Base-by-base conservation (phyloP, 1,140 invertebrate species). In the Uloborus diversus region DNA sequence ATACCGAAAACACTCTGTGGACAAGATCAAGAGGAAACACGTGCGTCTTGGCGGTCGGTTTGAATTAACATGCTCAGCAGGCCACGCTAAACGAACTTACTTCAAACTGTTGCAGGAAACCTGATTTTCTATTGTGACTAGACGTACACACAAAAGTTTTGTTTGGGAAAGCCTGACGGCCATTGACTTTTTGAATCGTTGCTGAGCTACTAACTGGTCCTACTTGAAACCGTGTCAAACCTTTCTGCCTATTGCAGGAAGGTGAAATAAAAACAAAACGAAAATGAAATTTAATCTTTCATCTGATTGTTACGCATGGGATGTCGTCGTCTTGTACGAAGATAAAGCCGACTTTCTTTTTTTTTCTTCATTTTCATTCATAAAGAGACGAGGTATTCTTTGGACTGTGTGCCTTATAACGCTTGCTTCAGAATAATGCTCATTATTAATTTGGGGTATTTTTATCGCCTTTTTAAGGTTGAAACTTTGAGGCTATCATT, bases 221-320 rank as follows among this genome's bases (percentile, higher is more conserved):
- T 53, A 53, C 49, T 53, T 14, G 49, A 53, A 53, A 53, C 49
- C 49, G 49, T 53, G 49, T 53, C 49, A 53, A n/a, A 53, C 49
- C 49, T 53, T 53, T 53, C 49, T 53, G 23, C 49, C 49, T 53
- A 20, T 20, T 14, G n/a, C 23, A 17, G 49, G 49, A n/a, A 53
- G 49, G 49, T 53, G n/a, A 53, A 53, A 53, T 5, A n/a, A 53
- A 9, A 53, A 53, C 20, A 53, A 53, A 53, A 53, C 23, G 49
- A 53, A 53, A 53, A 53, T 20, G 49, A 53, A 53, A 53, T 53
- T 53, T 53, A 53, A 53, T 53, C 49, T 53, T 53, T 53, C 49
- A 53, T 53, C 49, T 53, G 49, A 53, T 53, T 53, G 49, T 53
- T 53, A 20, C 49, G 20, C 49, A 20, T 14, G 20, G n/a, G 49